A percentile compares a stretch with the other conserved stretches of the same genome.
Evolutionary conservation across 2,797 vertebrate genomes (phyloP).

Genomic region (Sciaenops ocellatus): DNA sequence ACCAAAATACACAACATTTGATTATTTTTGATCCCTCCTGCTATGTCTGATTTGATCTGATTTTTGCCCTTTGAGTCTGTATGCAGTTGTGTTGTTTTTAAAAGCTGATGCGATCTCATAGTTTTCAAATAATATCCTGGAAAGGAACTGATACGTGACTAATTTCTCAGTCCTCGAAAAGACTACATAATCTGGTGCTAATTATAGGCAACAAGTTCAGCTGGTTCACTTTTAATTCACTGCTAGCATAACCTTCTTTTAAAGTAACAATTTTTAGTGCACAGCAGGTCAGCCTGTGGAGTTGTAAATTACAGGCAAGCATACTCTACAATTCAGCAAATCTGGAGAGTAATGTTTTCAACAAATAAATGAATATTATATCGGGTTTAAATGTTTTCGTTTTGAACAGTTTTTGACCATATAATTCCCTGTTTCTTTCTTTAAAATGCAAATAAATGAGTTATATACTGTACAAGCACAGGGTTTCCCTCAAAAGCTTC

Average conservation of each 20-base stretch:
- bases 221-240: neutral
- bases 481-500: neutral
- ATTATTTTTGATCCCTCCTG: constrained; percentile 37
- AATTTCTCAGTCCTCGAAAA: neutral
- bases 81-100: constrained; percentile 15
- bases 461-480: neutral
- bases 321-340: neutral
- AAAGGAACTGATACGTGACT: neutral
- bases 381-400: neutral
- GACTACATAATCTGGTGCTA: neutral
- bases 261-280: neutral
- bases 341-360: neutral
- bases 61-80: constrained; percentile 26
- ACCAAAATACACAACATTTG: constrained; percentile 9
- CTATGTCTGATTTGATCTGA: constrained; percentile 21
- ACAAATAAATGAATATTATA: neutral
- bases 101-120: neutral
- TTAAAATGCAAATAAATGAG: neutral
- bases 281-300: neutral
- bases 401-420: neutral
- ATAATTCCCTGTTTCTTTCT: neutral
- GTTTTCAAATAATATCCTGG: neutral
- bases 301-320: neutral
- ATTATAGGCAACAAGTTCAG: neutral
- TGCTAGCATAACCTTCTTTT: neutral